phyloP scores from a whole-genome alignment of 2,797 vertebrate species.

The Acrocephalus scirpaceus region DNA sequence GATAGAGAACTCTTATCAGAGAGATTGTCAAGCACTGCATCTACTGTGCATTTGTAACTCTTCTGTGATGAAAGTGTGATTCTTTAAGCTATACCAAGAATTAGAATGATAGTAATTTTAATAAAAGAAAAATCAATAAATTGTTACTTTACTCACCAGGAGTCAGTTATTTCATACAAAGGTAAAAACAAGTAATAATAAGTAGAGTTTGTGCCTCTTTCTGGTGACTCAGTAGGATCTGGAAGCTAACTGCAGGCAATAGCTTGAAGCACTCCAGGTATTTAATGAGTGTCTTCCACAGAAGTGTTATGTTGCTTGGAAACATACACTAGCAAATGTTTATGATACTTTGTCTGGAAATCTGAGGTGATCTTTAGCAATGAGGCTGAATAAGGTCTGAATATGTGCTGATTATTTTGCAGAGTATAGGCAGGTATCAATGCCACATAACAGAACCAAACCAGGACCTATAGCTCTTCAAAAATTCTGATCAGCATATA shows the following conservation, averaged over 20 bases:
- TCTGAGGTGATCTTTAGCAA: background rate
- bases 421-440: background rate
- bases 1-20: background rate
- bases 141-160: background rate
- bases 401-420: background rate
- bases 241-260: background rate
- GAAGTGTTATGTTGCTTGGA: constrained; percentile 19
- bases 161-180: background rate
- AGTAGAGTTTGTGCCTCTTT: background rate
- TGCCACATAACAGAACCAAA: background rate
- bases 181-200: background rate
- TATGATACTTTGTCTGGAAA: background rate
- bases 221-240: background rate
- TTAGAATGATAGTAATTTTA: background rate
- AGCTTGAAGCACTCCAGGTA: constrained; percentile 1
- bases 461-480: background rate
- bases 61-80: background rate
- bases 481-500: background rate
- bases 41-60: background rate
- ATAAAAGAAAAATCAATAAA: background rate
- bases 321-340: background rate
- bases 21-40: background rate
- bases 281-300: background rate
- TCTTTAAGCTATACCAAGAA: background rate
- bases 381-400: background rate